phyloP scores from a whole-genome alignment of 2,888 invertebrate genomes.

The Drosophila greeni region DNA sequence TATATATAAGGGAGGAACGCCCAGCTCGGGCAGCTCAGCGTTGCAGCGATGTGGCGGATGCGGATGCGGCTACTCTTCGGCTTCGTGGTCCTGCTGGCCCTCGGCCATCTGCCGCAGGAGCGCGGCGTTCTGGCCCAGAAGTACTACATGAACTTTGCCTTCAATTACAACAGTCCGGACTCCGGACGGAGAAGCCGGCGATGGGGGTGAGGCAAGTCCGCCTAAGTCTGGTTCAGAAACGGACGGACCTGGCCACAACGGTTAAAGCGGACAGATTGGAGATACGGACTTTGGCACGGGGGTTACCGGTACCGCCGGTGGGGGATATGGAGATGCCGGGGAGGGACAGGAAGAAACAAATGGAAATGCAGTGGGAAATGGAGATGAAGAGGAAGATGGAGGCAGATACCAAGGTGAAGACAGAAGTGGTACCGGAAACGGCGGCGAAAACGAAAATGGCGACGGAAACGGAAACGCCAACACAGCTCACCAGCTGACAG shows the following conservation, averaged over 20 bases:
- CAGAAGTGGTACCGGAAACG: no score
- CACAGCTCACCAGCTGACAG: rapidly evolving
- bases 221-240: not conserved
- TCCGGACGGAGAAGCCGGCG: conserved; percentile 23
- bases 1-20: conserved; percentile 63
- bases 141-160: conserved; percentile 67
- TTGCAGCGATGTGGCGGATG: conserved; percentile 44
- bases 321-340: not conserved
- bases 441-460: not conserved
- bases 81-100: conserved; percentile 38
- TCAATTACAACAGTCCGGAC: conserved; percentile 62
- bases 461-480: not conserved
- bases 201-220: not conserved
- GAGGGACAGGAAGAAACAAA: not conserved
- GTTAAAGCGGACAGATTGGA: not conserved
- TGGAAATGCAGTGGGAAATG: not conserved
- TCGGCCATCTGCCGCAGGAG: conserved; percentile 49
- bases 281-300: not conserved
- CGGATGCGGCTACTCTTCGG: conserved; percentile 53
- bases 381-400: not conserved
- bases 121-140: conserved; percentile 50
- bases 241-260: not conserved
- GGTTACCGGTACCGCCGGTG: no score
- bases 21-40: conserved; percentile 47
- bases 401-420: no score